Evolutionary conservation across 2,888 invertebrate species (phyloP), one percentile per base, ranked within the genome.

Genomic region (Brachyptera risi): DNA sequence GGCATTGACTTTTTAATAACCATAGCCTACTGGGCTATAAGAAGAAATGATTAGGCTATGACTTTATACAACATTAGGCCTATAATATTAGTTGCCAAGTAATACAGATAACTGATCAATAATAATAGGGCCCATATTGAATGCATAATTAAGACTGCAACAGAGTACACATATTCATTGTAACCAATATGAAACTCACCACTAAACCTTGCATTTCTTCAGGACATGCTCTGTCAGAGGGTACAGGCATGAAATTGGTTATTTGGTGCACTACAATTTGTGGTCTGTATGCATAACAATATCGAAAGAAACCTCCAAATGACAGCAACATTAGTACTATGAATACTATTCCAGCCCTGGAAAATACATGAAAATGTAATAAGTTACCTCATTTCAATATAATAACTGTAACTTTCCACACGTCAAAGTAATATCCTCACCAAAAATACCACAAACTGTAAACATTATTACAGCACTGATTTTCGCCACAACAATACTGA

Each of bases 231-330:
- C 58, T 50, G 24, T 64, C 63, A 37, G 64, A 56, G 58, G 64
- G 64, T n/a, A 65, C 9, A 19, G 65, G 65, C 11, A 65, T 60
- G 44, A 63, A 65, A 54, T 62, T 65, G 1, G 65, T 65, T n/a
- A 65, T 60, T 50, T 63, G 59, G 27, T 65, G 65, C 1, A 65
- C 65, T 19, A 65, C 61, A 3, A 65, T 63, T 31, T 65, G 65
- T n/a, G 65, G 64, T 26, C 63, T 61, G 31, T 59, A 49, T 21
- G 63, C 65, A 64, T 70, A 71, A 58, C 69, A 70, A 64, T 69
- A 71, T 24, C 71, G 67, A 64, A 70, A 70, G 27, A 71, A 65
- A n/a, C 70, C 71, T 13, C 70, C 70, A 64, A 70, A 71, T 5
- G 71, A 70, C 7, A 70, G 70, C 13, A 69, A 54, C 50, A 70